These are phyloP conservation scores for Cherax destructor DNA, from an alignment of 1,140 invertebrate genomes.

Conservation along the genomic window DNA sequence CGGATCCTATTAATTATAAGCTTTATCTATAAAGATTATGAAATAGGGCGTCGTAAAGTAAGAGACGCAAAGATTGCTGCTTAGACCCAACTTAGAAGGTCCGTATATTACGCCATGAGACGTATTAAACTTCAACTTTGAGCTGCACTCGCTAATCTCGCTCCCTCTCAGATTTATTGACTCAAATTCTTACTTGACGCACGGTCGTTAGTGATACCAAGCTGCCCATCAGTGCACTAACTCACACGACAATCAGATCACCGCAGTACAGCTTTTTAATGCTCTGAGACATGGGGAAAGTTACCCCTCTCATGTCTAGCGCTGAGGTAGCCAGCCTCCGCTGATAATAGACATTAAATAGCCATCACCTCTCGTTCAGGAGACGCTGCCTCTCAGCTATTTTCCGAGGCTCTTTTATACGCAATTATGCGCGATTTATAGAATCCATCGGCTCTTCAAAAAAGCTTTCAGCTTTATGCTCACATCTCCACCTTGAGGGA, in stretches of 20 bases:
- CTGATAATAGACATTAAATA: neutral
- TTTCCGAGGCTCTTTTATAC: neutral
- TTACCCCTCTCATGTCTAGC: neutral
- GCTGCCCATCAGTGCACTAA: constrained; percentile 1
- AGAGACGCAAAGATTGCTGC: neutral
- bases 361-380: neutral
- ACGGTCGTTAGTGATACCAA: constrained; percentile 18
- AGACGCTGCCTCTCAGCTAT: neutral
- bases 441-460: neutral
- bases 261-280: neutral
- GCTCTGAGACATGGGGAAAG: neutral
- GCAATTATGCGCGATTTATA: neutral
- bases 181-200: constrained; percentile 14
- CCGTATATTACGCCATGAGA: neutral
- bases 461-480: neutral
- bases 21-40: constrained; percentile 17
- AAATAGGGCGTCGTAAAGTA: constrained; percentile 9
- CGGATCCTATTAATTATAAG: constrained; percentile 20
- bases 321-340: neutral
- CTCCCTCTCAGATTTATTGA: neutral
- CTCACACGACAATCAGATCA: constrained; percentile 18
- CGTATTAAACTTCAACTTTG: constrained; percentile 14
- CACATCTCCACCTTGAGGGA: neutral
- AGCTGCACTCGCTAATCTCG: neutral
- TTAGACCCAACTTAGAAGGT: neutral